Base-by-base conservation (phyloP, 2,888 invertebrate species). In the Andrena praecox region DNA sequence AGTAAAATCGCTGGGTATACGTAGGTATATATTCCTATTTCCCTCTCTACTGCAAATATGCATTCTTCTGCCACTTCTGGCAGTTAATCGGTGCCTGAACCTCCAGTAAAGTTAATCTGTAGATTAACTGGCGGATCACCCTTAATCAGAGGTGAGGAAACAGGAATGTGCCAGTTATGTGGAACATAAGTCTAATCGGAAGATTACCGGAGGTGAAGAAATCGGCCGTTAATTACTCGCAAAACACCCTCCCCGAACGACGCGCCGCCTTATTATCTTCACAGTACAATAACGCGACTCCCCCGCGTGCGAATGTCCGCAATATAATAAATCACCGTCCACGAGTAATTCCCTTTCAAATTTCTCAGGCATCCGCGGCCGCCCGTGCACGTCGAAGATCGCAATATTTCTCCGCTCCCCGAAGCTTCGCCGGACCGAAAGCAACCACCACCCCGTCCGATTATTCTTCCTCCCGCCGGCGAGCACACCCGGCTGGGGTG, bases 291-390 rank as follows among this genome's bases (percentile, higher is more conserved):
- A 76, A 77, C 29, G 20, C 54, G 2, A 8, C 27, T n/a, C 7
- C 2, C 31, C 62, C 12, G 4, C 2, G 24, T 5, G 24, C 35
- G 63, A 56, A 31, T 6, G 50, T 10, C 54, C 8, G 24, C 27
- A 29, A 27, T 29, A 50, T 62, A 62, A 69, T 68, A 73, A 79
- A 72, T 69, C 80, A 52, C 42, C 75, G 29, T 63, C 62, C 48
- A 48, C 27, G 79, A 80, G 67, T 78, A 80, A 80, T 78, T 72
- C 63, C 79, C 79, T 78, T 67, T 50, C 24, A 67, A 63, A 72
- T 72, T 78, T 50, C 67, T 7, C 33, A 33, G 50, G 56, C 31
- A 72, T 70, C 12, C 42, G 10, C 33, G 62, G 59, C 16, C 20
- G 42, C 27, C 27, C 67, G 63, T 74, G 56, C 67, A 70, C 48